These are phyloP conservation scores for Ammospiza maritima DNA, from an alignment of 2,797 vertebrate genomes.

Conservation along the genomic window DNA sequence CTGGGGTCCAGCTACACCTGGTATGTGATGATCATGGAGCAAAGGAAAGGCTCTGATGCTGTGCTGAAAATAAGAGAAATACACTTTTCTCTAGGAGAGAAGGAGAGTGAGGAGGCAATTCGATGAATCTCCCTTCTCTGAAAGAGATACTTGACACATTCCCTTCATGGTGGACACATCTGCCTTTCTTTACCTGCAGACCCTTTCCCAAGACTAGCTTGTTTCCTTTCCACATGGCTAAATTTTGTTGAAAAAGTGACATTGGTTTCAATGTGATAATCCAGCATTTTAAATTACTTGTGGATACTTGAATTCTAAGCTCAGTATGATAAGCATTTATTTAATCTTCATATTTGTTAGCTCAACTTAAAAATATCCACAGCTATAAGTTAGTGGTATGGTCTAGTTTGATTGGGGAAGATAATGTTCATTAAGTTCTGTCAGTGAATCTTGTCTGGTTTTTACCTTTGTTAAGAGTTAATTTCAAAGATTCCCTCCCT, in stretches of 20 bases:
- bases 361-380: neutral
- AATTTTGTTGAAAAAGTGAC: neutral
- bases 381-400: neutral
- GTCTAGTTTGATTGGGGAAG: neutral
- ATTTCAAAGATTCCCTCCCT: neutral
- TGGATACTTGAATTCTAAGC: neutral
- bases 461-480: neutral
- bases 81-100: neutral
- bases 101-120: neutral
- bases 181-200: neutral
- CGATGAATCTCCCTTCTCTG: neutral
- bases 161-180: neutral
- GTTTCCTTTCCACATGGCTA: neutral
- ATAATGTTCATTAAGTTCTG: neutral
- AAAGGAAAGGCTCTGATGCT: neutral
- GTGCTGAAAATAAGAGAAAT: slow-evolving; percentile 20
- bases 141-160: neutral
- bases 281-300: neutral
- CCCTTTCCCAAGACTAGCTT: neutral
- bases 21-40: neutral
- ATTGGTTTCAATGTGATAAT: neutral
- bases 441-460: neutral
- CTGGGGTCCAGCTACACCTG: rapidly evolving
- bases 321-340: neutral
- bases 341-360: neutral